Conservation (phyloP, 2,797 vertebrate genomes). For the Enoplosus armatus region DNA sequence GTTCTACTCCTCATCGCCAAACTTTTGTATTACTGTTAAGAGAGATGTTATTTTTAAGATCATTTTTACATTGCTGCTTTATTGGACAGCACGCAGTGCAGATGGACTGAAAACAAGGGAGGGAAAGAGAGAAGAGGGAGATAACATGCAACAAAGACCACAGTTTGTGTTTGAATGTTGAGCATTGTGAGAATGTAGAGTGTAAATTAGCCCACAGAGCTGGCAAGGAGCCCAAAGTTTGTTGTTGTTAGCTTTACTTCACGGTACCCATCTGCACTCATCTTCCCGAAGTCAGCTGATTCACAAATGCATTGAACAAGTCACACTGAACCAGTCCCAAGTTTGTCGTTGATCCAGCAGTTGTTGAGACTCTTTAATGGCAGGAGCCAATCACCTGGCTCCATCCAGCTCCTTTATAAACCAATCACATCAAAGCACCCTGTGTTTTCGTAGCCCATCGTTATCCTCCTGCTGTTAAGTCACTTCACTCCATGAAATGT, state of each 20-base stretch:
- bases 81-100: conserved; percentile 25
- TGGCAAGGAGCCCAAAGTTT: conserved; percentile 2
- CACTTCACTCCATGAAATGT: conserved; percentile 46
- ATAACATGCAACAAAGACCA: background rate
- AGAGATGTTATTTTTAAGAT: conserved; percentile 67
- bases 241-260: conserved; percentile 1
- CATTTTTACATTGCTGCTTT: conserved; percentile 58
- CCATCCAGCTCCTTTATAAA: conserved; percentile 13
- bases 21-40: conserved; percentile 68
- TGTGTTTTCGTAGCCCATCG: conserved; percentile 27
- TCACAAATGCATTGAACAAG: background rate
- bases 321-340: background rate
- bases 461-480: conserved; percentile 38
- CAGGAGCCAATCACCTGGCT: conserved; percentile 34
- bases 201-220: conserved; percentile 18
- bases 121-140: background rate
- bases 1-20: conserved; percentile 65
- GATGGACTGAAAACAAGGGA: conserved; percentile 13
- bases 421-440: conserved; percentile 23
- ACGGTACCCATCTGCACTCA: conserved; percentile 3
- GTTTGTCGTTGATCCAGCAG: background rate
- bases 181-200: conserved; percentile 12
- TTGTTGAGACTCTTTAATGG: background rate
- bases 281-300: background rate
- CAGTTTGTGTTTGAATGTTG: conserved; percentile 14